Evolutionary conservation across 2,888 invertebrate species (phyloP).

Genomic region (Pachycephus smyrnensis): DNA sequence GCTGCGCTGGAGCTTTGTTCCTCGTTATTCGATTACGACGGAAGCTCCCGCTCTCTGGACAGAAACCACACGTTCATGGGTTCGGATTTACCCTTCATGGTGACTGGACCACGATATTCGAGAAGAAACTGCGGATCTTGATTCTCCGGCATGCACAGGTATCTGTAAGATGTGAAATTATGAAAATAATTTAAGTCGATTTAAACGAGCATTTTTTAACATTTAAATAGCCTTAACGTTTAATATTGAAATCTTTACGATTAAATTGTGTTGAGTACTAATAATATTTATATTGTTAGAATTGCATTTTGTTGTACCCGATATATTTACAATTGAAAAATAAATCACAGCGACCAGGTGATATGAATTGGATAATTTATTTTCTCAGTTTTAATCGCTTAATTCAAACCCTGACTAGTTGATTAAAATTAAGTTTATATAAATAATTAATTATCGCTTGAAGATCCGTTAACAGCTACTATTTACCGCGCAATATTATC

Average conservation of each 20-base stretch:
- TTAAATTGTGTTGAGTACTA: not conserved
- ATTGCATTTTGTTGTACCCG: no score
- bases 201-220: not conserved
- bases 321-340: no score
- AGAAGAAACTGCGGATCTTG: constrained; percentile 86
- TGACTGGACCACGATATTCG: constrained; percentile 87
- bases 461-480: no score
- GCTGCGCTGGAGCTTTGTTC: not conserved
- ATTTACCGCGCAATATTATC: no score
- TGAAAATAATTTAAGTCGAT: not conserved
- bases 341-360: no score
- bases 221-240: not conserved
- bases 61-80: constrained; percentile 96
- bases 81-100: constrained; percentile 94
- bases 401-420: no score
- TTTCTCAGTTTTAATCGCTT: no score
- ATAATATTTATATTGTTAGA: not conserved
- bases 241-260: not conserved
- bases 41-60: constrained; percentile 67
- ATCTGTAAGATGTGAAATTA: constrained; percentile 71
- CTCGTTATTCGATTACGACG: constrained; percentile 39
- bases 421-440: no score
- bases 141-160: constrained; percentile 84
- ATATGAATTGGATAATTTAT: no score
- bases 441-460: no score